Base-by-base conservation (phyloP, 2,888 invertebrate genomes). In the Ophraella communa region DNA sequence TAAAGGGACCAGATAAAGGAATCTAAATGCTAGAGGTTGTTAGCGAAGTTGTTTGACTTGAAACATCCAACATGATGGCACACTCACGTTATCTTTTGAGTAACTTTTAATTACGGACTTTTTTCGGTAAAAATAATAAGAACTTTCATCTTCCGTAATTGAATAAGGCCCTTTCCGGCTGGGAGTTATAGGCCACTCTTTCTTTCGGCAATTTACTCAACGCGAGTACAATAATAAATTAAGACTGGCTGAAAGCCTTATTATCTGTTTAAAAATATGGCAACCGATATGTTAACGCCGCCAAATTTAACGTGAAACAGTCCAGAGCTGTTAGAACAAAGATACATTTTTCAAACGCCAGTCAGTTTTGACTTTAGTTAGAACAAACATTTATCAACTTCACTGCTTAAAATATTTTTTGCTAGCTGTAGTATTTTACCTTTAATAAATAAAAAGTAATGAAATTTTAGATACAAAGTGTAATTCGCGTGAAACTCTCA, bases 351-450 rank as follows among this genome's bases (percentile, higher is more conserved):
- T 68, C 68, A 73, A 72, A 61, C 53, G 70, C 70, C 68, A n/a
- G 72, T 73, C 73, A 72, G 71, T 69, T 71, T 68, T 69, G 67
- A 67, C 72, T 71, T 66, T 66, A 73, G 74, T 72, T 73, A 75
- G 73, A 74, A 70, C 72, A 67, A 71, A 72, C 71, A 76, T 76
- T 73, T 67, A 76, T 76, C 76, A 76, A 71, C 73, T 69, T 74
- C 73, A 71, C 71, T 68, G 66, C 67, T 65, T 62, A 53, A 30
- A 52, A 23, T 62, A 49, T 62, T 62, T 55, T 55, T 24, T 57
- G 56, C 17, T 21, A 35, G 35, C 35, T 14, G 14, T 14, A 8
- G 7, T n/a, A 27, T 5, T 51, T 51, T 51, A n/a, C 21, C 45
- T 24, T 27, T 24, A 39, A 7, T 30, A 11, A 30, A 30, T 30